Percentiles rank a stretch among this genome's conserved stretches.
These are phyloP conservation scores for Watsonalla binaria DNA, from an alignment of 2,888 invertebrate genomes.

Conservation along the genomic window DNA sequence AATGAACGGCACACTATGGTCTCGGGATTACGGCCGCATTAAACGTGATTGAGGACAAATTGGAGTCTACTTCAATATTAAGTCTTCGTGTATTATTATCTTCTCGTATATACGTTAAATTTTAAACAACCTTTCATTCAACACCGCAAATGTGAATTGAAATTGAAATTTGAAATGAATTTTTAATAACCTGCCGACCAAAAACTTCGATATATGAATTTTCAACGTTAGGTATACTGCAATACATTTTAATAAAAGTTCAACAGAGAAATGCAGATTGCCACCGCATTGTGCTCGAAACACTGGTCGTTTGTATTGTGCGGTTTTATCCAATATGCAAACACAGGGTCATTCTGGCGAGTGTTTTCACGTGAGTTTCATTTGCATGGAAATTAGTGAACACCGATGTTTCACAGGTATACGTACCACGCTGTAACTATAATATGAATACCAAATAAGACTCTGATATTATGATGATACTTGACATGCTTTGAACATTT, in stretches of 20 bases:
- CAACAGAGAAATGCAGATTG: constrained; percentile 5
- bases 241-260: not conserved
- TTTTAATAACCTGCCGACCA: not conserved
- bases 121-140: too few species aligned
- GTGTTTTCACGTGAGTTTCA: constrained; percentile 37
- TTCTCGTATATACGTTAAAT: too few species aligned
- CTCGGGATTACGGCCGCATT: not conserved
- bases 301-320: constrained; percentile 29
- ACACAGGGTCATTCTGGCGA: constrained; percentile 32
- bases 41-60: not conserved
- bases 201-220: not conserved
- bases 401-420: constrained; percentile 1
- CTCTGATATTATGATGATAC: too few species aligned
- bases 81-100: too few species aligned
- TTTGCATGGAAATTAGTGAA: constrained; percentile 49
- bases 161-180: too few species aligned
- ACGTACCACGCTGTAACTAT: too few species aligned
- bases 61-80: not conserved
- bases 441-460: too few species aligned
- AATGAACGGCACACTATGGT: not conserved
- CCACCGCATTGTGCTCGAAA: constrained; percentile 19
- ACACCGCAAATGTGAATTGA: too few species aligned
- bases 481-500: too few species aligned
- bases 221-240: not conserved
- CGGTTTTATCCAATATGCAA: constrained; percentile 59